Conservation (phyloP, 2,797 vertebrate genomes). For the Micrastur ruficollis region DNA sequence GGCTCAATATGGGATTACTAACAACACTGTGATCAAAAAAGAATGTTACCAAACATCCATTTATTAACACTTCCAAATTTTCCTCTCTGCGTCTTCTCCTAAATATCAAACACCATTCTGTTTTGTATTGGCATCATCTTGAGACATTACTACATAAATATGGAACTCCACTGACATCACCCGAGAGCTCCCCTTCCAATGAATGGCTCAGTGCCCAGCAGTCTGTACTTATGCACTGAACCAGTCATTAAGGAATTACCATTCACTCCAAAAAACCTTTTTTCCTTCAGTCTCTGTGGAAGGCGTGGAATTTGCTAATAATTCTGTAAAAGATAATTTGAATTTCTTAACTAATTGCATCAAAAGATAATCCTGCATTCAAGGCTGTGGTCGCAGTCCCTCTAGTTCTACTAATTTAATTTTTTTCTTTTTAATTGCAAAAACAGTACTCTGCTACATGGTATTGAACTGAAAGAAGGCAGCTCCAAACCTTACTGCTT, state of each 20-base stretch:
- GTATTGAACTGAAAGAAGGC: neutral
- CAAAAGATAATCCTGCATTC: neutral
- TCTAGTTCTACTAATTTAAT: neutral
- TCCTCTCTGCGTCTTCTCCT: neutral
- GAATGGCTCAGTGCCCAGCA: slow-evolving; percentile 32
- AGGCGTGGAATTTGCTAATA: neutral
- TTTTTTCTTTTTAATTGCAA: neutral
- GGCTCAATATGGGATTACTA: slow-evolving; percentile 17
- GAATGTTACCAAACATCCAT: slow-evolving; percentile 41
- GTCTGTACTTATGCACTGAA: slow-evolving; percentile 11
- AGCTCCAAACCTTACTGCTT: neutral
- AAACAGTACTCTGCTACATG: neutral
- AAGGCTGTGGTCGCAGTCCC: neutral
- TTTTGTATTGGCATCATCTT: slow-evolving; percentile 45
- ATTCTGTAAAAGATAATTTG: neutral
- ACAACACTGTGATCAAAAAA: slow-evolving; percentile 16
- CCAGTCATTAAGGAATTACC: neutral
- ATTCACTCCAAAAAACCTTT: neutral
- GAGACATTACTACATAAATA: slow-evolving; percentile 43
- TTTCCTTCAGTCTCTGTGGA: neutral
- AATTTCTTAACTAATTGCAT: neutral
- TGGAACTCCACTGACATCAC: slow-evolving; percentile 28
- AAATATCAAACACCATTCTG: slow-evolving; percentile 34
- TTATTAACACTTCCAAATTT: slow-evolving; percentile 34
- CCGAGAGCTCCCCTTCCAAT: neutral